phyloP scores from a whole-genome alignment of 1,140 invertebrate genomes.

The Caenorhabditis latens region DNA sequence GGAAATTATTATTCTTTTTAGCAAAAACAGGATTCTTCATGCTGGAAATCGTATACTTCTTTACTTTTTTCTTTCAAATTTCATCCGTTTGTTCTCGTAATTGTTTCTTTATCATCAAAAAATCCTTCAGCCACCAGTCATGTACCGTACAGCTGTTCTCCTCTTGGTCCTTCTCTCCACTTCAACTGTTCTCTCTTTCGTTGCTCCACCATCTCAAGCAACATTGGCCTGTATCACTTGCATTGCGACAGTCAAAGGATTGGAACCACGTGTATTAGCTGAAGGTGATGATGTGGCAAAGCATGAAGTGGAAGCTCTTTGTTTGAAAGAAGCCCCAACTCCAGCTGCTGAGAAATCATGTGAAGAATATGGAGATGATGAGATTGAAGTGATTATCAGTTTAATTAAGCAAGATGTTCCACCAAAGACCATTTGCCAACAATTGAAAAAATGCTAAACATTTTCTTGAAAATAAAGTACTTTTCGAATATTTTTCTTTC shows the following conservation, averaged over 20 bases:
- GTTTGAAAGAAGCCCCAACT: conserved; percentile 30
- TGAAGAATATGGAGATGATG: conserved; percentile 44
- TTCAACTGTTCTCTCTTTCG: not conserved
- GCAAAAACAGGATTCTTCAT: too few species aligned
- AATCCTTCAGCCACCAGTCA: not conserved
- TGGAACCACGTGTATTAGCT: not conserved
- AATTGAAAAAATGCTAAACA: conserved; percentile 33
- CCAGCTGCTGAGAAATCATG: conserved; percentile 21
- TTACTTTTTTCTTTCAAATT: not conserved
- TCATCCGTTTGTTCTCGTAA: not conserved
- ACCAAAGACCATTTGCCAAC: conserved; percentile 41
- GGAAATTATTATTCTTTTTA: too few species aligned
- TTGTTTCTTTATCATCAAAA: too few species aligned
- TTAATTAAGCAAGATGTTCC: conserved; percentile 35
- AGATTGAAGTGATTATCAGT: conserved; percentile 10
- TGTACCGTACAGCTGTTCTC: not conserved
- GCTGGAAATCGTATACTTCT: too few species aligned
- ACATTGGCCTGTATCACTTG: conserved; percentile 26
- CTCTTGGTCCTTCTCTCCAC: not conserved
- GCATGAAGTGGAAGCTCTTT: conserved; percentile 10
- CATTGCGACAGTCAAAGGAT: conserved; percentile 9
- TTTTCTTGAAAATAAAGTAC: too few species aligned
- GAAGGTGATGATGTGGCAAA: conserved; percentile 34
- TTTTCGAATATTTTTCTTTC: too few species aligned
- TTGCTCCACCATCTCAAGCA: conserved; percentile 18